phyloP scores from a whole-genome alignment of 2,888 invertebrate genomes.

The Cryptus viduatorius region DNA sequence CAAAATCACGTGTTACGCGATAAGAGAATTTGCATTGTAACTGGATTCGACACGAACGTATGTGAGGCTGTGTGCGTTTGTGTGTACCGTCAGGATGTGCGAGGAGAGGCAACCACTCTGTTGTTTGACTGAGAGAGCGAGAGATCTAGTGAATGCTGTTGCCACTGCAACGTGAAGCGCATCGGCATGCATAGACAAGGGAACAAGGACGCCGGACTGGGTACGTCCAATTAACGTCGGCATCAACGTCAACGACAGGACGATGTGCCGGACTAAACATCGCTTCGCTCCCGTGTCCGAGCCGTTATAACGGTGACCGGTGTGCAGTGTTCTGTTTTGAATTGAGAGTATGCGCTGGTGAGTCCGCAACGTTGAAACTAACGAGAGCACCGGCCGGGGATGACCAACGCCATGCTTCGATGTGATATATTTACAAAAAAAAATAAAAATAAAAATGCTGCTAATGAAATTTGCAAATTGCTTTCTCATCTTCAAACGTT shows the following conservation, averaged over 20 bases:
- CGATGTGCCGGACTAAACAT: slow-evolving; percentile 61
- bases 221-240: slow-evolving; percentile 66
- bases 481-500: too few species aligned
- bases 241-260: slow-evolving; percentile 65
- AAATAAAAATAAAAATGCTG: not conserved
- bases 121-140: slow-evolving; percentile 12
- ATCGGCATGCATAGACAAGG: slow-evolving; percentile 28
- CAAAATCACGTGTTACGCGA: slow-evolving; percentile 64
- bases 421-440: not conserved
- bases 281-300: slow-evolving; percentile 58
- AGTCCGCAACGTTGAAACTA: slow-evolving; percentile 22
- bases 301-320: slow-evolving; percentile 51
- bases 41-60: slow-evolving; percentile 49
- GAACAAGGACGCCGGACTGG: slow-evolving; percentile 40
- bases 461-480: not conserved
- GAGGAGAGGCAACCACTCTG: slow-evolving; percentile 22
- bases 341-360: not conserved
- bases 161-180: slow-evolving; percentile 23
- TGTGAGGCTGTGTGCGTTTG: not conserved
- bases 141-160: slow-evolving; percentile 18
- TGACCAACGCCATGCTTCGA: slow-evolving; percentile 1
- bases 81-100: not conserved
- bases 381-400: not conserved
- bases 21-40: slow-evolving; percentile 67
- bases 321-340: slow-evolving; percentile 35